Evolutionary conservation across 2,797 vertebrate species (phyloP).

Genomic region (Apodemus agrarius): DNA sequence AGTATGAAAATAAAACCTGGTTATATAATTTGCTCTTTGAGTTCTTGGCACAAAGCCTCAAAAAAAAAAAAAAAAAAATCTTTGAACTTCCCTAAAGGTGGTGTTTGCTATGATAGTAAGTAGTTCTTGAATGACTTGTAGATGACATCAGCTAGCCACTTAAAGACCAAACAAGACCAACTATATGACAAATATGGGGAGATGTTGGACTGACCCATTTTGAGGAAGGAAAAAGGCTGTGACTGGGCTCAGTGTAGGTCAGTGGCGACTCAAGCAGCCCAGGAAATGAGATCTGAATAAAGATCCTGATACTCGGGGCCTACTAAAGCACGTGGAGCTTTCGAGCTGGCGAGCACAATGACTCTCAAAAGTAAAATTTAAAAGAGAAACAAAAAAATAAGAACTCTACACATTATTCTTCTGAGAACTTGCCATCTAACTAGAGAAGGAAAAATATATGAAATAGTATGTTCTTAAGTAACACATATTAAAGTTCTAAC

Average conservation of each 20-base stretch:
- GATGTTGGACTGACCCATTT: neutral
- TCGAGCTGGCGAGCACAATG: neutral
- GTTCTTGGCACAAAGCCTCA: neutral
- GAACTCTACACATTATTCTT: slow-evolving; percentile 27
- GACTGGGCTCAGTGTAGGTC: neutral
- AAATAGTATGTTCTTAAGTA: slow-evolving; percentile 57
- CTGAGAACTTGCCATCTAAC: slow-evolving; percentile 31
- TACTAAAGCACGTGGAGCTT: neutral
- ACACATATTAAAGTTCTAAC: slow-evolving; percentile 49
- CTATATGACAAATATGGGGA: neutral
- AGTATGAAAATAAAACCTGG: neutral
- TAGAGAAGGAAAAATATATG: slow-evolving; percentile 37
- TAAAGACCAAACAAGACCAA: neutral
- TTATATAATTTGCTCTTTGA: neutral
- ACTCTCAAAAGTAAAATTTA: slow-evolving; percentile 3
- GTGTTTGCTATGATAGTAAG: neutral
- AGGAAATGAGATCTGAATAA: neutral
- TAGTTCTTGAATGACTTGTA: neutral
- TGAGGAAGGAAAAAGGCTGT: neutral
- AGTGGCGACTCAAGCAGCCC: neutral
- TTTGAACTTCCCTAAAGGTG: neutral
- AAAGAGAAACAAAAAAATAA: slow-evolving; percentile 40
- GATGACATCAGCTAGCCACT: neutral
- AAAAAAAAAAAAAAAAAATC: neutral
- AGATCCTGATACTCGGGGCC: neutral